Evolutionary conservation across 2,113 vertebrate genomes (phyloP).

Genomic region (Spea multiplicata): DNA sequence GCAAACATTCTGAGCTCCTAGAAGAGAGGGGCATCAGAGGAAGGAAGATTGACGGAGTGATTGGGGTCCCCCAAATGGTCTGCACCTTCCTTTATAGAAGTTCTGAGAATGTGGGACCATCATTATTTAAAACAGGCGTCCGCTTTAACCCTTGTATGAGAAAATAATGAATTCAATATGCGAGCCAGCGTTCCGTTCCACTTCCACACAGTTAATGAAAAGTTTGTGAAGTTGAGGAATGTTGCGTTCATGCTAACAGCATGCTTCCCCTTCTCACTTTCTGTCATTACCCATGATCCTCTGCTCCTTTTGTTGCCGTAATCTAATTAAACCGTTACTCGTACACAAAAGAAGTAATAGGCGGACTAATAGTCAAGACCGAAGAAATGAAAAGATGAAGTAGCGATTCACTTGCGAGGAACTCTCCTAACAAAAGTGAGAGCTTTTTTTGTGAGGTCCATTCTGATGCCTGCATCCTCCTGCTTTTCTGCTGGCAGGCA

Average conservation of each 20-base stretch:
- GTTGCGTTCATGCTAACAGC: no score
- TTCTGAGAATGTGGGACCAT: neutral
- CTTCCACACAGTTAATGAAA: no score
- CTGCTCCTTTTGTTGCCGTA: conserved; percentile 14
- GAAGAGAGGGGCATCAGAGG: no score
- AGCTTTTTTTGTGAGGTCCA: neutral
- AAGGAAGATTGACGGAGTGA: no score
- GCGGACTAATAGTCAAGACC: neutral
- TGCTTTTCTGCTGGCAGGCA: conserved; percentile 24
- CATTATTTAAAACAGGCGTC: no score
- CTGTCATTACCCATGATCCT: conserved; percentile 24
- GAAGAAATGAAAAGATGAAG: conserved; percentile 5
- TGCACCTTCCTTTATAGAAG: conserved; percentile 4
- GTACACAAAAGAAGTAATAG: conserved; percentile 11
- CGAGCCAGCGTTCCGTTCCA: no score
- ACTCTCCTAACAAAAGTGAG: conserved; percentile 5
- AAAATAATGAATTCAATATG: no score
- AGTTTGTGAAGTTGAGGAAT: no score
- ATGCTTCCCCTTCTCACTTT: neutral
- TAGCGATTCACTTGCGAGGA: neutral
- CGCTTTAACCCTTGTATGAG: no score
- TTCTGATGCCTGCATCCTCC: conserved; percentile 1
- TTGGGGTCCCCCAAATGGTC: neutral
- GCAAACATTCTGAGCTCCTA: no score
- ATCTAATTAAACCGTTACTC: conserved; percentile 14